Percentiles rank a stretch among this genome's conserved stretches.
Conservation (phyloP, 1,140 invertebrate species). For the Achatina immaculata region DNA sequence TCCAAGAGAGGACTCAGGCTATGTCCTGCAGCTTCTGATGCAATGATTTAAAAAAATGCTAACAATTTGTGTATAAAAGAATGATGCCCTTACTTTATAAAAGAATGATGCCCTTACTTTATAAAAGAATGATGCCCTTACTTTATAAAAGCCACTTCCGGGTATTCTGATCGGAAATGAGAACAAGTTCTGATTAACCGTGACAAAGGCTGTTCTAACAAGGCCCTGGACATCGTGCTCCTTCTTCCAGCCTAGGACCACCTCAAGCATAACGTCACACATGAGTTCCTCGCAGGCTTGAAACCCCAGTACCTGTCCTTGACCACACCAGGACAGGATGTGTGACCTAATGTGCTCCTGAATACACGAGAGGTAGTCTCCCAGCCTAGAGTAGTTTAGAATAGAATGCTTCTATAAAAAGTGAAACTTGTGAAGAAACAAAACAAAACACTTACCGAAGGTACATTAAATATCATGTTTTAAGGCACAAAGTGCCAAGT, state of each 20-base stretch:
- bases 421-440: background rate
- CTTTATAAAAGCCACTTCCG: slow-evolving; percentile 50
- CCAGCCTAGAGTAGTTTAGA: slow-evolving; percentile 17
- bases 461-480: too few species aligned
- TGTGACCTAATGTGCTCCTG: slow-evolving; percentile 29
- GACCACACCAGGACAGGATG: slow-evolving; percentile 30
- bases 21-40: too few species aligned
- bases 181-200: slow-evolving; percentile 46
- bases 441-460: too few species aligned
- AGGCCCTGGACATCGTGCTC: background rate
- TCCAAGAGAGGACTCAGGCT: too few species aligned
- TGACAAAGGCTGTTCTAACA: slow-evolving; percentile 38
- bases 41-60: too few species aligned
- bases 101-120: too few species aligned
- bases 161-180: slow-evolving; percentile 47
- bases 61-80: too few species aligned
- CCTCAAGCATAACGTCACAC: slow-evolving; percentile 28
- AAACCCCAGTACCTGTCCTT: slow-evolving; percentile 18
- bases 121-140: slow-evolving; percentile 22
- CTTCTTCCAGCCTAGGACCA: slow-evolving; percentile 28
- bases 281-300: slow-evolving; percentile 36
- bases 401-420: background rate
- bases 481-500: too few species aligned
- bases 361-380: slow-evolving; percentile 31
- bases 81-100: too few species aligned